Percentiles rank a stretch among this genome's conserved stretches.
phyloP scores from a whole-genome alignment of 2,797 vertebrate genomes.

The Morus bassanus region DNA sequence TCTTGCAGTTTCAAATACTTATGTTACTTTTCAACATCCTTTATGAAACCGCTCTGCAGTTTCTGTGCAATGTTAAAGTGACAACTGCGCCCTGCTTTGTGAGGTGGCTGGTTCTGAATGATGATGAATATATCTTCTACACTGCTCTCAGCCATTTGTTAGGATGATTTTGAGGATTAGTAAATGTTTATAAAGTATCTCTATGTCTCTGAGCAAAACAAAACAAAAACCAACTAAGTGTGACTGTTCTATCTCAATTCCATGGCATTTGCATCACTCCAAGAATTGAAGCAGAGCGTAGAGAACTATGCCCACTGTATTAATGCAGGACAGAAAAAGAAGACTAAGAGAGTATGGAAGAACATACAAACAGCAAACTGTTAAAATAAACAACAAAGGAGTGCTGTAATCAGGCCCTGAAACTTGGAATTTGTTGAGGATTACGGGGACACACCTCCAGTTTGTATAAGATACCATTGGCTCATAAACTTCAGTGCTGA shows the following conservation, averaged over 20 bases:
- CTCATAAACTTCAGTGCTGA: neutral
- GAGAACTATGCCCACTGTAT: neutral
- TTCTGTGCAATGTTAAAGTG: slow-evolving; percentile 13
- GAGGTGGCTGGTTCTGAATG: neutral
- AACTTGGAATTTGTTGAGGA: neutral
- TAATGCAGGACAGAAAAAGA: neutral
- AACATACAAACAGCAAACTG: neutral
- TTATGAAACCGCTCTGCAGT: neutral
- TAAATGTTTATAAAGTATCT: slow-evolving; percentile 6
- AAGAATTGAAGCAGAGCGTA: neutral
- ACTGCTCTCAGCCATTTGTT: neutral
- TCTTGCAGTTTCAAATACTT: neutral
- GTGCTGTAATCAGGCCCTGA: neutral
- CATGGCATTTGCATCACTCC: neutral
- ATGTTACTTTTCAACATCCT: slow-evolving; percentile 14
- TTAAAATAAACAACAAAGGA: neutral
- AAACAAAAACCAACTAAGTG: neutral
- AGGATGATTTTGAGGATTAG: neutral
- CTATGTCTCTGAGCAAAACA: neutral
- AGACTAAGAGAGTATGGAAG: neutral
- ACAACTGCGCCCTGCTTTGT: neutral
- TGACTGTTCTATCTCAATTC: neutral
- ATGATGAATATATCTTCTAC: neutral
- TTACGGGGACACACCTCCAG: neutral
- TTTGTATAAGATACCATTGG: neutral